A percentile compares a stretch with the other conserved stretches of the same genome.
Conservation (phyloP, 2,888 invertebrate genomes). For the Standfussiana lucernea region DNA sequence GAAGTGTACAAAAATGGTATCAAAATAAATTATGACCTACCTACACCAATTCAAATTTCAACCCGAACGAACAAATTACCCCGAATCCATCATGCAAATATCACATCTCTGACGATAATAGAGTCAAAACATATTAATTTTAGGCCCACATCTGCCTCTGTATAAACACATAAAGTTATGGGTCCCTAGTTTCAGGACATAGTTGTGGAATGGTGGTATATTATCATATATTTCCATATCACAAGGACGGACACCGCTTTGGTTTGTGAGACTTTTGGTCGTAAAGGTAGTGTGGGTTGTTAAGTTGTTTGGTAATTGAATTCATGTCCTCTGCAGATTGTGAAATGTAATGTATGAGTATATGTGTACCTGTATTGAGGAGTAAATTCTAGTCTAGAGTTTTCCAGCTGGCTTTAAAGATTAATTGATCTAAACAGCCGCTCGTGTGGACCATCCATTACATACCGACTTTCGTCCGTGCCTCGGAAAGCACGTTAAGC, state of each 20-base stretch:
- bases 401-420: not conserved
- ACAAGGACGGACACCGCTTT: constrained; percentile 68
- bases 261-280: constrained; percentile 37
- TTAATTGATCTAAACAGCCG: too few species aligned
- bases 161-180: constrained; percentile 81
- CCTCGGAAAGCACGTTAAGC: too few species aligned
- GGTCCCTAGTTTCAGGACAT: constrained; percentile 77
- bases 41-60: constrained; percentile 10
- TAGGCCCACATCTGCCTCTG: constrained; percentile 84
- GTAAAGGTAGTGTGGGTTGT: constrained; percentile 20
- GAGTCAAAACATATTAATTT: constrained; percentile 88
- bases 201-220: constrained; percentile 80
- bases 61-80: constrained; percentile 45
- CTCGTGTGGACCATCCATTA: too few species aligned
- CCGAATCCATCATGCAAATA: constrained; percentile 64
- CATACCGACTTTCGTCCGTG: too few species aligned
- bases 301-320: constrained; percentile 29
- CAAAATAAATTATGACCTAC: not conserved
- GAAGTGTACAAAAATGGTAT: not conserved
- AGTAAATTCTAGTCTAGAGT: not conserved
- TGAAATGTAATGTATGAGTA: not conserved
- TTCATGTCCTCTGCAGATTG: constrained; percentile 4
- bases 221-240: constrained; percentile 86
- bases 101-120: constrained; percentile 77
- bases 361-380: not conserved